Evolutionary conservation across 2,888 invertebrate genomes (phyloP).

Genomic region (Scaptomyza flava): DNA sequence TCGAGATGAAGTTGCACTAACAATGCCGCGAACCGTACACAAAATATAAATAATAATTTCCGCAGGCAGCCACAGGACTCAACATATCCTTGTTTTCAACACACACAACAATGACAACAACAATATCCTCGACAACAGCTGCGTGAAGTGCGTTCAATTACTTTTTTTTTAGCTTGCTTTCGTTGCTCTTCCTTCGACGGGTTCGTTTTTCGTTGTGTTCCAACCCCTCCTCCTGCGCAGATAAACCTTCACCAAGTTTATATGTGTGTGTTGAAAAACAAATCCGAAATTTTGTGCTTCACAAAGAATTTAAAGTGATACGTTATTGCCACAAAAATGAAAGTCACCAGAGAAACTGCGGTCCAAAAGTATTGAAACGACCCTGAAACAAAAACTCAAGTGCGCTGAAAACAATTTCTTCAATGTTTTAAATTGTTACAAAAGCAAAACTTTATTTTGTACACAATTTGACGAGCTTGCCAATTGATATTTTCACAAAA

Average conservation of each 20-base stretch:
- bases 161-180: slow-evolving; percentile 31
- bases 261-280: slow-evolving; percentile 36
- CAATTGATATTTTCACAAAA: slow-evolving; percentile 2
- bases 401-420: slow-evolving; percentile 23
- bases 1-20: slow-evolving; percentile 34
- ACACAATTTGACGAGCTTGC: slow-evolving; percentile 29
- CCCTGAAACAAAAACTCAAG: slow-evolving; percentile 27
- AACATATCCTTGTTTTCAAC: slow-evolving; percentile 52
- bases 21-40: slow-evolving; percentile 44
- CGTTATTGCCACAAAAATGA: slow-evolving; percentile 58
- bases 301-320: slow-evolving; percentile 55
- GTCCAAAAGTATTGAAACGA: slow-evolving; percentile 16
- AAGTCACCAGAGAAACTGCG: slow-evolving; percentile 50
- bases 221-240: slow-evolving; percentile 9
- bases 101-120: slow-evolving; percentile 22
- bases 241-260: slow-evolving; percentile 72
- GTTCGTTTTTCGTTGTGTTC: slow-evolving; percentile 2
- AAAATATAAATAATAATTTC: slow-evolving; percentile 77
- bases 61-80: slow-evolving; percentile 65
- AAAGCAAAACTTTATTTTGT: slow-evolving; percentile 18
- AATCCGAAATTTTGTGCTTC: slow-evolving; percentile 23
- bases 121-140: slow-evolving; percentile 64
- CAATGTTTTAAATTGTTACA: slow-evolving; percentile 22
- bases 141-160: slow-evolving; percentile 77
- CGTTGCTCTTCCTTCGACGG: slow-evolving; percentile 24